A percentile compares a stretch with the other conserved stretches of the same genome.
phyloP scores from a whole-genome alignment of 2,797 vertebrate genomes.

The Phataginus tricuspis region DNA sequence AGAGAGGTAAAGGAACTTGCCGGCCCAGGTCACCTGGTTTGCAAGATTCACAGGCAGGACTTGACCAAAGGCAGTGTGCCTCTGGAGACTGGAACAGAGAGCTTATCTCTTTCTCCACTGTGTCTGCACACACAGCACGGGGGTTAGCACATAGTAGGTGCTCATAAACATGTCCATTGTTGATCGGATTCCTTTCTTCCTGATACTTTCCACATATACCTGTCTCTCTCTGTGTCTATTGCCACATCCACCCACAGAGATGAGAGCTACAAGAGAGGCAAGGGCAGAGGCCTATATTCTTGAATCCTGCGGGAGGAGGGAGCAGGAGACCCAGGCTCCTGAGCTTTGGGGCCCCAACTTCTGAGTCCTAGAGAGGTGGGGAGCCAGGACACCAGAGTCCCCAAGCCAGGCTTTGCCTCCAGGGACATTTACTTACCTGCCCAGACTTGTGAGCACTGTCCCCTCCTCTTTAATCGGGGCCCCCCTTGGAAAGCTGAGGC shows the following conservation, averaged over 20 bases:
- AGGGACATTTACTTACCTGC: slow-evolving; percentile 67
- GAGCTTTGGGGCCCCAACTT: neutral
- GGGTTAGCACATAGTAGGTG: neutral
- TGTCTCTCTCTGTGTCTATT: neutral
- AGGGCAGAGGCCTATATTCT: neutral
- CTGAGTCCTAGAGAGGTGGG: neutral
- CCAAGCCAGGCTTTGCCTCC: neutral
- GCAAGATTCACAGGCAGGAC: neutral
- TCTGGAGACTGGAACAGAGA: neutral
- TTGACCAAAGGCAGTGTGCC: neutral
- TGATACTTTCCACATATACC: neutral
- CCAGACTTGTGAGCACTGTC: slow-evolving; percentile 54
- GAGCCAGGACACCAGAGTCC: neutral
- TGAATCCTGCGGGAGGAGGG: neutral
- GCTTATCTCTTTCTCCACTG: neutral
- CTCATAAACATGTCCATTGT: neutral
- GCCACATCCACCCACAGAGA: slow-evolving; percentile 40
- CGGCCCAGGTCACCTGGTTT: neutral
- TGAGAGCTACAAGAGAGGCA: slow-evolving; percentile 27
- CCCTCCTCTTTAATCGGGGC: neutral
- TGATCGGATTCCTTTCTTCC: neutral
- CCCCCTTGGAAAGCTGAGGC: neutral
- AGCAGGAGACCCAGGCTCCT: neutral
- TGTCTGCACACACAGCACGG: neutral
- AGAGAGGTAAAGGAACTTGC: neutral